Evolutionary conservation across 2,113 vertebrate genomes (phyloP), one percentile per base, ranked within the genome.

Genomic region (Herpailurus yagouaroundi): DNA sequence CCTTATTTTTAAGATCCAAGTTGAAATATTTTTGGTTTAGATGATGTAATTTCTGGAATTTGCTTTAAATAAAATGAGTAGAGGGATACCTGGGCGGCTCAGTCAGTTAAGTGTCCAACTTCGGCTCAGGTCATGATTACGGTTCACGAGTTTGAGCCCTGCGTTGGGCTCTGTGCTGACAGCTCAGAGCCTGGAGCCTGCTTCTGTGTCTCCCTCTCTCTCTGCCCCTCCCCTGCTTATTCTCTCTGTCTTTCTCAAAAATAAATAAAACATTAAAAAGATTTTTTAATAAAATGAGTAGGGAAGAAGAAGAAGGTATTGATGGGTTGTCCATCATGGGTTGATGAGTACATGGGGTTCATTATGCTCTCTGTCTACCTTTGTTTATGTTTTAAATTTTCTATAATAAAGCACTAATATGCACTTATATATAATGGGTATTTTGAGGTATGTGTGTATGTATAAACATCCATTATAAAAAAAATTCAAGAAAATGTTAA

Each of bases 1-100:
- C 41, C 14, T 95, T 87, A 38, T 91, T 95, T 96, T 90, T 82
- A 94, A 94, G 63, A 74, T 81, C 6, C 13, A 80, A 74, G 60
- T 10, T 97, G 41, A 73, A 95, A 90, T 96, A 95, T 66, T 92
- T 95, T 60, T 95, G 66, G 19, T 48, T 79, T 18, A 94, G 82
- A 91, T 50, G 7, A 84, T 77, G 77, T 3, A 66, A 41, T 90
- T 55, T 63, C 14, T 83, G 55, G 57, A 23, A 60, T 60, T 60
- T 25, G 57, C 57, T 60, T 60, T 60, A 60, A 60, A 23, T 60
- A 25, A 60, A 60, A 60, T 60, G 57, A 60, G 57, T 23, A 60
- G 21, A 25, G 57, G 45, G 79, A 41, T 4, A 6, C 15, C 41
- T 18, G 41, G 41, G 74, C 48, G 41, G 41, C 74, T 48, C 41